Evolutionary conservation across 2,113 vertebrate genomes (phyloP).

Genomic region (Xiphophorus hellerii): DNA sequence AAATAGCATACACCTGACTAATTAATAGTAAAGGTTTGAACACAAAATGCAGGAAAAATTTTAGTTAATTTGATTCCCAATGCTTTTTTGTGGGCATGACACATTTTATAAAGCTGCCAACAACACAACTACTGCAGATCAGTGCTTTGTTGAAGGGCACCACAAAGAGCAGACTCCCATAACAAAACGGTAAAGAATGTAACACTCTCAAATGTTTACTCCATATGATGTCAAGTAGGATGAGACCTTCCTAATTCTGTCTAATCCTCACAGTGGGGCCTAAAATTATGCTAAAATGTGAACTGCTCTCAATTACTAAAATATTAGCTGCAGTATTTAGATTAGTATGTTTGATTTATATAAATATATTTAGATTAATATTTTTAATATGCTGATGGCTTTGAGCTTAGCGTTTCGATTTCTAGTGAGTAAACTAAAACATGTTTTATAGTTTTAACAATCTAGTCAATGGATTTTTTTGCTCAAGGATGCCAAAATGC

Average conservation of each 20-base stretch:
- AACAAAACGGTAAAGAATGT: slow-evolving; percentile 16
- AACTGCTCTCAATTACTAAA: background rate
- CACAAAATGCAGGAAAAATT: no score
- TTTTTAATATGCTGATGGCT: background rate
- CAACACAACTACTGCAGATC: slow-evolving; percentile 3
- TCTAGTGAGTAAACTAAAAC: background rate
- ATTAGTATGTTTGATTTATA: no score
- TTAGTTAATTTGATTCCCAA: background rate
- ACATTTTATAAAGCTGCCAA: slow-evolving; percentile 3
- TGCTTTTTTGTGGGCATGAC: background rate
- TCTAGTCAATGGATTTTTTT: background rate
- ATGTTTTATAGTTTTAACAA: background rate
- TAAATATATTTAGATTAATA: no score
- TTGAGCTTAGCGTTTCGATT: slow-evolving; percentile 2
- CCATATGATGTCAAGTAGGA: slow-evolving; percentile 8
- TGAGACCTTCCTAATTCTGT: slow-evolving; percentile 10
- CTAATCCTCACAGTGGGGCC: slow-evolving; percentile 17
- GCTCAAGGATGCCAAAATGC: background rate
- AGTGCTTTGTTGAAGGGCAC: slow-evolving; percentile 11
- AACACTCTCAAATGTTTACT: slow-evolving; percentile 20
- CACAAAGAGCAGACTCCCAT: slow-evolving; percentile 5
- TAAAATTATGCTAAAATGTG: slow-evolving; percentile 5
- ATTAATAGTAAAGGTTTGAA: no score
- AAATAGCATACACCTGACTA: no score
- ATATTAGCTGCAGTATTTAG: no score